Percentiles rank a stretch among this genome's conserved stretches.
Conservation (phyloP, 2,888 invertebrate species). For the Torymus tubicola region DNA sequence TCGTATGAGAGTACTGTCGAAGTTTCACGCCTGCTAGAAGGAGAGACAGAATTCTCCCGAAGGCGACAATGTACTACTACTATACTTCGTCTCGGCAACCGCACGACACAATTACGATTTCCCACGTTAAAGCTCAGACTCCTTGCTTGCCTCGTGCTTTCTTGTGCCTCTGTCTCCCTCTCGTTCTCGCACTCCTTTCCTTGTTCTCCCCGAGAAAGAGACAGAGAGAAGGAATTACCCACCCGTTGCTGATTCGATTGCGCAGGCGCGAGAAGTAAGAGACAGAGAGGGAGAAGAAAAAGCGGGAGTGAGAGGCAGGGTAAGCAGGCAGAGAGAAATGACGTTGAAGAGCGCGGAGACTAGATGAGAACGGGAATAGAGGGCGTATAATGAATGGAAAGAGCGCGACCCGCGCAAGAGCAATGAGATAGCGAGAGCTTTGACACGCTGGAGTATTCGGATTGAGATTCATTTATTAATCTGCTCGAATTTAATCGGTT, state of each 20-base stretch:
- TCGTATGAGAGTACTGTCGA: too few species aligned
- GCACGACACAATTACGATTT: too few species aligned
- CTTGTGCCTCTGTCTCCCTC: neutral
- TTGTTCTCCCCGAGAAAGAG: neutral
- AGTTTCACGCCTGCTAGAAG: too few species aligned
- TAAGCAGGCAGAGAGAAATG: neutral
- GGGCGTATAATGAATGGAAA: conserved; percentile 1
- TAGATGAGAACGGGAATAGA: neutral
- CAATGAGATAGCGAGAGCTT: neutral
- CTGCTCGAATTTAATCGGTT: too few species aligned
- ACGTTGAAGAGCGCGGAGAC: conserved; percentile 18
- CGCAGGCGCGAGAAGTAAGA: neutral
- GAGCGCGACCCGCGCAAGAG: neutral
- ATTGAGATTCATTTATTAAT: neutral
- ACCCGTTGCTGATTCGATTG: conserved; percentile 43
- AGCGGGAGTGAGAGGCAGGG: neutral
- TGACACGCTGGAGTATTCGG: neutral
- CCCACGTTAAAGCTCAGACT: too few species aligned
- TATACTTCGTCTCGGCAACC: too few species aligned
- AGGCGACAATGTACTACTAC: too few species aligned
- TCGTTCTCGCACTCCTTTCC: conserved; percentile 3
- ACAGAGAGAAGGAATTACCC: conserved; percentile 28
- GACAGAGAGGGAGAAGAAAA: neutral
- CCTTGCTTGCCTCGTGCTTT: too few species aligned
- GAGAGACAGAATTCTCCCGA: too few species aligned